Percentiles rank a stretch among this genome's conserved stretches.
Conservation (phyloP, 35 echinoderm and acorn worm species). For the Holothuria glaberrima region DNA sequence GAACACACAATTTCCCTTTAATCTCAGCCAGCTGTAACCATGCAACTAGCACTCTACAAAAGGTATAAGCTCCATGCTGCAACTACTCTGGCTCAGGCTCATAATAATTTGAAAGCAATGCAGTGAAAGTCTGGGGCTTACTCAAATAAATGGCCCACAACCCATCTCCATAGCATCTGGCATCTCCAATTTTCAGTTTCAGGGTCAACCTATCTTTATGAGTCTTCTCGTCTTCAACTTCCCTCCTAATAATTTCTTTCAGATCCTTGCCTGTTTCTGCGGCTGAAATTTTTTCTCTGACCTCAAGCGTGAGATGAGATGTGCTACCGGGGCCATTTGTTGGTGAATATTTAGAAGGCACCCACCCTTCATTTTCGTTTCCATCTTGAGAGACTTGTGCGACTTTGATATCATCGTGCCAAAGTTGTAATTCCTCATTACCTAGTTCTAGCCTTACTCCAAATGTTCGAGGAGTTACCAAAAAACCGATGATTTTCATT, state of each 20-base stretch:
- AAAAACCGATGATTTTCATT: conserved; percentile 72
- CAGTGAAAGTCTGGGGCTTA: conserved; percentile 11
- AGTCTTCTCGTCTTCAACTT: conserved; percentile 45
- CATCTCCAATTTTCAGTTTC: conserved; percentile 15
- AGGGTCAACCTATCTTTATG: conserved; percentile 6
- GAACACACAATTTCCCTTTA: too few species aligned
- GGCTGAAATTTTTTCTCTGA: conserved; percentile 40
- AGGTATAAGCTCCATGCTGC: too few species aligned
- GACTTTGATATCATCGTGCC: conserved; percentile 38
- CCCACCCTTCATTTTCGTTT: background rate
- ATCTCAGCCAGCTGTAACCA: too few species aligned
- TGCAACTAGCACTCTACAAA: too few species aligned
- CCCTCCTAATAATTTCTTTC: conserved; percentile 62
- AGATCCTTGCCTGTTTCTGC: conserved; percentile 84
- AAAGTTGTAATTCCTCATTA: conserved; percentile 56
- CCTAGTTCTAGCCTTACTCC: conserved; percentile 78
- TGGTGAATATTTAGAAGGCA: conserved; percentile 62
- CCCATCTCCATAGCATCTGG: conserved; percentile 78
- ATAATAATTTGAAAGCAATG: conserved; percentile 64
- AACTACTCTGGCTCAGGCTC: too few species aligned
- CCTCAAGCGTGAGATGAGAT: conserved; percentile 72
- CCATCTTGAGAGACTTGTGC: background rate
- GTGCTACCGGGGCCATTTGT: conserved; percentile 83
- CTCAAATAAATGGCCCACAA: conserved; percentile 83
- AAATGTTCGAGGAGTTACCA: conserved; percentile 80